Percentiles rank a stretch among this genome's conserved stretches.
phyloP scores from a whole-genome alignment of 2,113 vertebrate species.

The Onychorhynchus coronatus region DNA sequence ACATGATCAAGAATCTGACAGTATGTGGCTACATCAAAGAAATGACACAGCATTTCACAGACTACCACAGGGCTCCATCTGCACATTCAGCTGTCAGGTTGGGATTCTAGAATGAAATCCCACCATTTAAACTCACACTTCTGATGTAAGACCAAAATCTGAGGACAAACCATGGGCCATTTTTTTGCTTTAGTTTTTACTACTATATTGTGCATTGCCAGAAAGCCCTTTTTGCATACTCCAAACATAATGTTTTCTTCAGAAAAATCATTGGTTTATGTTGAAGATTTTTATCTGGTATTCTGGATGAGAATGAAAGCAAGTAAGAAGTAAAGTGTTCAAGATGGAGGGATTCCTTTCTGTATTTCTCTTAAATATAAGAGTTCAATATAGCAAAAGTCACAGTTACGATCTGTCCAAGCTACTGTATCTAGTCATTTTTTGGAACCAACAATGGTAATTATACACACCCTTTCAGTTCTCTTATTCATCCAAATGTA shows the following conservation, averaged over 20 bases:
- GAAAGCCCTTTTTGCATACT: background rate
- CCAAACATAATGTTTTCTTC: background rate
- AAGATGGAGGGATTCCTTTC: background rate
- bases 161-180: background rate
- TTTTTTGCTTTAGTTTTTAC: background rate
- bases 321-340: background rate
- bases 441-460: background rate
- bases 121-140: background rate
- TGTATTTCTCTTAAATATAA: background rate
- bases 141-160: background rate
- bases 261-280: background rate
- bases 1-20: constrained; percentile 33
- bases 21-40: constrained; percentile 9
- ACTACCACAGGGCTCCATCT: constrained; percentile 40
- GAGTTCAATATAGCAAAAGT: background rate
- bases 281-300: background rate
- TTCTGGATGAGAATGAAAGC: background rate
- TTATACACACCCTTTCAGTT: background rate
- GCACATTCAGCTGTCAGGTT: constrained; percentile 6
- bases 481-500: background rate
- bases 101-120: background rate
- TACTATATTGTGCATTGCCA: background rate
- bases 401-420: background rate
- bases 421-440: background rate
- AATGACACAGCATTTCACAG: background rate